Evolutionary conservation across 2,797 vertebrate species (phyloP), one percentile per base, ranked within the genome.

Genomic region (Pseudochirops corinnae): DNA sequence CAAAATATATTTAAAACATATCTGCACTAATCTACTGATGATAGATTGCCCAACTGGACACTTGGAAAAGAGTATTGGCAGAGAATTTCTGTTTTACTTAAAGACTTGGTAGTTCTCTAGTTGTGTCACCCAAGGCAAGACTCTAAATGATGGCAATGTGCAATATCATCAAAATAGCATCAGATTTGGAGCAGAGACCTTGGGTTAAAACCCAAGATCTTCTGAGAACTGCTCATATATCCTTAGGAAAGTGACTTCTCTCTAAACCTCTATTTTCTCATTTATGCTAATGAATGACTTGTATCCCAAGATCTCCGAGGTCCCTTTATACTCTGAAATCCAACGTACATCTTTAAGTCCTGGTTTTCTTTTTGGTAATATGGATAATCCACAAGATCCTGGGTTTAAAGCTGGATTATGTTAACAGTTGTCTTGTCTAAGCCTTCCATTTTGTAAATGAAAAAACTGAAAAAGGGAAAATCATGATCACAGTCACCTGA

Each of bases 61-160:
- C 2, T 67, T 67, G 33, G 14, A 67, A 67, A n/a, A 18, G 14
- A 67, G 33, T 6, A n/a, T 67, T 67, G 33, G 31, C 55, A 91
- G 46, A 67, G 16, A 11, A 92, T 96, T 96, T 97, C 56, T 95
- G 91, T 93, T 67, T n/a, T 67, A 67, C 1, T n/a, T 90, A 5
- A 5, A 67, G 28, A 7, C 52, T 33, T 91, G 96, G 4, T 13
- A 26, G 87, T 92, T 82, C 33, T 21, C 28, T 67, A 95, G 16
- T 18, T 91, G 10, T 93, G 13, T 91, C n/a, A 74, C 16, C n/a
- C 67, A 74, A 21, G 67, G n/a, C 16, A 39, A 74, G 33, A 39
- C n/a, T 74, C n/a, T 74, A 39, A 74, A 39, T 9, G 6, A 21
- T 6, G n/a, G 16, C 67, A 18, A 39, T 74, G 18, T 21, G 67